Conservation (phyloP, 53 echinoderm and acorn worm genomes). For the Patiria pectinifera region DNA sequence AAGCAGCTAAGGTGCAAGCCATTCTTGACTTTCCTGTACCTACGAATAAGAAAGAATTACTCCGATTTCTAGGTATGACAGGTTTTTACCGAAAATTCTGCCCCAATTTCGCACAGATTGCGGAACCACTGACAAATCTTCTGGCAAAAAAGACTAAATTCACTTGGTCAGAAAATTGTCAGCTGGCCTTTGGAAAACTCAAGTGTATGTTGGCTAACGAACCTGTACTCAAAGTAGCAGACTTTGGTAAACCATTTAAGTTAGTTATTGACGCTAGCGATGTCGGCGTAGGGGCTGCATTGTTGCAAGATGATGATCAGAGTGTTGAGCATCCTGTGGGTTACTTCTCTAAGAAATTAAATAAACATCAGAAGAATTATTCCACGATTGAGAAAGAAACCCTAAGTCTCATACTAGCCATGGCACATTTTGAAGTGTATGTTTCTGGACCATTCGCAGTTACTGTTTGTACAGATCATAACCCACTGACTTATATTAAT, state of each 20-base stretch:
- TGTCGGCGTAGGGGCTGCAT: constrained; percentile 58
- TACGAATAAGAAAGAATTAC: constrained; percentile 44
- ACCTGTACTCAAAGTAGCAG: constrained; percentile 52
- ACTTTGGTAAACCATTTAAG: constrained; percentile 69
- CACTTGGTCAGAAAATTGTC: constrained; percentile 52
- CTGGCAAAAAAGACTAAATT: constrained; percentile 52
- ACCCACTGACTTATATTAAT: constrained; percentile 48
- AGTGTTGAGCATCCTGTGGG: constrained; percentile 40
- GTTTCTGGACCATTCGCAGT: constrained; percentile 2
- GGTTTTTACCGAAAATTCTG: constrained; percentile 64
- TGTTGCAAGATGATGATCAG: constrained; percentile 55
- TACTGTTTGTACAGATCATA: constrained; percentile 49
- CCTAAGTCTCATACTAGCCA: constrained; percentile 47
- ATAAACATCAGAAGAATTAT: constrained; percentile 5
- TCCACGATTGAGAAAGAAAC: constrained; percentile 77
- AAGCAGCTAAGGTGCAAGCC: constrained; percentile 40
- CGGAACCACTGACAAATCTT: constrained; percentile 58
- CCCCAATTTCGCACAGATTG: constrained; percentile 45
- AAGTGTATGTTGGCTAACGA: constrained; percentile 52
- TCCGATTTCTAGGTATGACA: constrained; percentile 55
- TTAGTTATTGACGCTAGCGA: constrained; percentile 71
- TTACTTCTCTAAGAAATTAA: constrained; percentile 11
- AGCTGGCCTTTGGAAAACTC: constrained; percentile 36
- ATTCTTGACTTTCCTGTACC: constrained; percentile 54
- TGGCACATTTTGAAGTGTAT: constrained; percentile 70